Evolutionary conservation across 2,888 invertebrate species (phyloP).

Genomic region (Sarcophaga subvicina): DNA sequence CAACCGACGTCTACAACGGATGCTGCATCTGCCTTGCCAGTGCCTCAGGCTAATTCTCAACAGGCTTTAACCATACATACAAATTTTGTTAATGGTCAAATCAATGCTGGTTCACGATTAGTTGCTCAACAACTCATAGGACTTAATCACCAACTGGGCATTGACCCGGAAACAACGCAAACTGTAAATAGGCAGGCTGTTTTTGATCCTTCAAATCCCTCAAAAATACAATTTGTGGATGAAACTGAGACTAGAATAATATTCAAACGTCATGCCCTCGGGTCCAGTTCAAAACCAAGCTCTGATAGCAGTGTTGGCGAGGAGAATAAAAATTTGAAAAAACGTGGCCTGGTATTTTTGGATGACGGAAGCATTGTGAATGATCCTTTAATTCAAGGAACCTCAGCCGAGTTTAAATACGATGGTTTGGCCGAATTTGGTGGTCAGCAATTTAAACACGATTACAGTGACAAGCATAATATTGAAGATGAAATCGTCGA

Average conservation of each 20-base stretch:
- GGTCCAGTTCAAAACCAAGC: constrained; percentile 11
- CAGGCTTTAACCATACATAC: constrained; percentile 79
- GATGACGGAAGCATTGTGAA: constrained; percentile 88
- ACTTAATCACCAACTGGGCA: constrained; percentile 56
- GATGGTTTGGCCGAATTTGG: constrained; percentile 88
- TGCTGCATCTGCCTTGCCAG: constrained; percentile 71
- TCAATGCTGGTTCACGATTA: constrained; percentile 83
- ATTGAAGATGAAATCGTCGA: constrained; percentile 82
- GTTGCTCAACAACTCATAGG: constrained; percentile 84
- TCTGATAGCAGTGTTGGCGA: constrained; percentile 26
- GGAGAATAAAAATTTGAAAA: constrained; percentile 81
- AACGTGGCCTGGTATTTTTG: constrained; percentile 86
- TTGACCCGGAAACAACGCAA: constrained; percentile 52
- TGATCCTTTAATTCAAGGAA: constrained; percentile 81
- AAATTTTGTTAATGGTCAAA: constrained; percentile 86
- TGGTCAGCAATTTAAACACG: constrained; percentile 85
- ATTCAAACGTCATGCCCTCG: constrained; percentile 75
- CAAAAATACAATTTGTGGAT: constrained; percentile 86
- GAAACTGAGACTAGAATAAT: constrained; percentile 80
- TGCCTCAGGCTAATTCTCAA: constrained; percentile 48
- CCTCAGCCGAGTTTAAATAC: constrained; percentile 70
- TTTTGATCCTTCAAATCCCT: constrained; percentile 81
- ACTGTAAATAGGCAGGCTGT: constrained; percentile 49
- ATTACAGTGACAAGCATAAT: constrained; percentile 82
- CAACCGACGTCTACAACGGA: constrained; percentile 71